A percentile compares a stretch with the other conserved stretches of the same genome.
Evolutionary conservation across 2,797 vertebrate species (phyloP).

Genomic region (Sebastes diaconus): DNA sequence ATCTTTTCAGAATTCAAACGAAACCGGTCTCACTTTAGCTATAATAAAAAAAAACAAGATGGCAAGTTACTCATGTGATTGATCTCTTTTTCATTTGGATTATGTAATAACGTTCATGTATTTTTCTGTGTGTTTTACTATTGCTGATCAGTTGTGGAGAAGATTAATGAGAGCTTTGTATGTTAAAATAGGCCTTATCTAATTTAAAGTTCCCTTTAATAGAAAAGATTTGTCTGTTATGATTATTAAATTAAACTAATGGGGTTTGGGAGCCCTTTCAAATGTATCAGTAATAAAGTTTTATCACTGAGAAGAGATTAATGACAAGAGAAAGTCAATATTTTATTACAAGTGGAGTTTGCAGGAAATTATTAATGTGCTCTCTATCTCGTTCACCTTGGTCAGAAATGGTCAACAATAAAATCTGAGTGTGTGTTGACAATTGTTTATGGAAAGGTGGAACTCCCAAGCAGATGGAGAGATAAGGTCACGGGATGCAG

Average conservation of each 20-base stretch:
- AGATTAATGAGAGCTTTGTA: background rate
- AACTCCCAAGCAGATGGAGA: constrained; percentile 38
- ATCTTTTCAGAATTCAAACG: background rate
- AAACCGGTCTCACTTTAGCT: background rate
- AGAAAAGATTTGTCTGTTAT: background rate
- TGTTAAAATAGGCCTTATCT: background rate
- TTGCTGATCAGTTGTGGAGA: background rate
- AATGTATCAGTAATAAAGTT: background rate
- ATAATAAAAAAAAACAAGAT: background rate
- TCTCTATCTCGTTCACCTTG: background rate
- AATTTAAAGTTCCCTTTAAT: background rate
- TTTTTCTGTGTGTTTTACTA: background rate
- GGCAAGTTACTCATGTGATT: background rate
- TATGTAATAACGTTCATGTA: background rate
- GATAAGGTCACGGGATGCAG: constrained; percentile 60
- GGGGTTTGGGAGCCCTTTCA: background rate
- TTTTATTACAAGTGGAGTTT: background rate
- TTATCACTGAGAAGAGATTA: background rate
- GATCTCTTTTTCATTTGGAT: background rate
- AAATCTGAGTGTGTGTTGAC: background rate
- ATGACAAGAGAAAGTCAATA: background rate
- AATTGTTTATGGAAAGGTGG: constrained; percentile 46
- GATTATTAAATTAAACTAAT: background rate
- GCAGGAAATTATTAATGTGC: background rate
- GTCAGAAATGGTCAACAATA: constrained; percentile 7